Conservation (phyloP, 2,888 invertebrate species). For the Orthosia cruda region DNA sequence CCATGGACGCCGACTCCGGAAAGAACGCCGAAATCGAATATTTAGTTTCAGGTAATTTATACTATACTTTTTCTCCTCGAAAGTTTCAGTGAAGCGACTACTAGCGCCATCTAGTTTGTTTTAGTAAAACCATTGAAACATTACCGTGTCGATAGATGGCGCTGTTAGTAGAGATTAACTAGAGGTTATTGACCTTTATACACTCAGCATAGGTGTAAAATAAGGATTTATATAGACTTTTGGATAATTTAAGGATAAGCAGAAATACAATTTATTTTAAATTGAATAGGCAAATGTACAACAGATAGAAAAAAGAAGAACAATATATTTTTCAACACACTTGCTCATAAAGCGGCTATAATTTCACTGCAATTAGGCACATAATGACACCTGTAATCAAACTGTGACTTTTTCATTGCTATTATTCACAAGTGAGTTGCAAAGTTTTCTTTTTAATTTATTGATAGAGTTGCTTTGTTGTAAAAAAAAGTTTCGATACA, state of each 20-base stretch:
- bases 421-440: no score
- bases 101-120: slow-evolving; percentile 70
- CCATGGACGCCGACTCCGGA: slow-evolving; percentile 98
- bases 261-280: neutral
- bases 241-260: neutral
- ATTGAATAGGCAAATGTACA: neutral
- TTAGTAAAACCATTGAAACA: neutral
- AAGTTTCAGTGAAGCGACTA: slow-evolving; percentile 1
- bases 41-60: slow-evolving; percentile 93
- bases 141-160: slow-evolving; percentile 55
- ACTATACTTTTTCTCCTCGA: neutral
- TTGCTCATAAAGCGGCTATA: no score
- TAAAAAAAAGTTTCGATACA: no score
- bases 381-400: no score
- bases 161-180: slow-evolving; percentile 14
- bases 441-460: no score
- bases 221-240: slow-evolving; percentile 20
- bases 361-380: no score
- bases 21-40: slow-evolving; percentile 99
- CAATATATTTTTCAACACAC: no score
- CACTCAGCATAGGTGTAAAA: slow-evolving; percentile 7
- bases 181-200: slow-evolving; percentile 34
- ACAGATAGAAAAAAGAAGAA: neutral
- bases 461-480: no score
- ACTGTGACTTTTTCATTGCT: no score